These are phyloP conservation scores for Centruroides vittatus DNA, from an alignment of 1,140 invertebrate genomes.

Conservation along the genomic window DNA sequence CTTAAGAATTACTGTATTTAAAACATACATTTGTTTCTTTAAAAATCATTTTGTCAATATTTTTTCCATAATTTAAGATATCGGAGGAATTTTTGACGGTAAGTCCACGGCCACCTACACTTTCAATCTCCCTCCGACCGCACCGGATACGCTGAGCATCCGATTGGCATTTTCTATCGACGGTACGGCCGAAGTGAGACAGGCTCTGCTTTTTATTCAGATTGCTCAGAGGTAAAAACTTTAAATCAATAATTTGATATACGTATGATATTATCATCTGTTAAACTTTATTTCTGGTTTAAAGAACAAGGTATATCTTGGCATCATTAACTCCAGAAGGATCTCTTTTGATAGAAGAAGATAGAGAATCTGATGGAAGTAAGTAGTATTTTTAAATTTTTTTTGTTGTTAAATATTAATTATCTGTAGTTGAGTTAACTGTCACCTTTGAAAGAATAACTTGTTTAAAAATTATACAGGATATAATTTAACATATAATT, in stretches of 20 bases:
- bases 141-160: slow-evolving; percentile 30
- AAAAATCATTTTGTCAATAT: neutral
- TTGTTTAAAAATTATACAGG: too few species aligned
- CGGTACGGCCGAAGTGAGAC: slow-evolving; percentile 29
- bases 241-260: neutral
- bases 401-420: neutral
- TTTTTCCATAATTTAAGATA: slow-evolving; percentile 40
- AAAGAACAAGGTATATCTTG: slow-evolving; percentile 52
- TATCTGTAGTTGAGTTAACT: too few species aligned
- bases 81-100: slow-evolving; percentile 73
- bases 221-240: slow-evolving; percentile 7
- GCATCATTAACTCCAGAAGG: slow-evolving; percentile 64
- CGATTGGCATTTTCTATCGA: slow-evolving; percentile 51
- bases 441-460: too few species aligned
- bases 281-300: neutral
- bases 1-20: too few species aligned
- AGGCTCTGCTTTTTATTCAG: slow-evolving; percentile 12
- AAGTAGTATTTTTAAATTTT: slow-evolving; percentile 7
- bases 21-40: neutral
- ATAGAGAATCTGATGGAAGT: slow-evolving; percentile 32
- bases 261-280: neutral
- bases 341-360: slow-evolving; percentile 67
- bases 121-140: slow-evolving; percentile 4
- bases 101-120: slow-evolving; percentile 56
- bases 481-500: too few species aligned